phyloP scores from a whole-genome alignment of 2,797 vertebrate species.

The Kryptopterus vitreolus region DNA sequence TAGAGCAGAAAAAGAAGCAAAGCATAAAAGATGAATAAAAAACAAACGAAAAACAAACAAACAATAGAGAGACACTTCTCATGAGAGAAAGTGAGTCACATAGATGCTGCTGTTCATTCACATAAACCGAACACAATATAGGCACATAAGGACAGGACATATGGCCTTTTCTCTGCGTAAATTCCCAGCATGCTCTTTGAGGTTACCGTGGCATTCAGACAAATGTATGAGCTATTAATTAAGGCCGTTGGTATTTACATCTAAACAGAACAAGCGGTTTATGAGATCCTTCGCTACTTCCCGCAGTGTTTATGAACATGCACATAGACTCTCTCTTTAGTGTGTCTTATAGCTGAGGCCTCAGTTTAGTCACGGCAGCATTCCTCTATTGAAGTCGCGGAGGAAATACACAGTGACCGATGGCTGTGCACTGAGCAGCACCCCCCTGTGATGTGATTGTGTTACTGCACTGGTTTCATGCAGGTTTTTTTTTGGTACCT shows the following conservation, averaged over 20 bases:
- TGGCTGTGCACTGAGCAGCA: neutral
- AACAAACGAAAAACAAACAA: neutral
- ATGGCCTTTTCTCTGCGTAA: conserved; percentile 11
- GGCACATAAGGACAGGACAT: neutral
- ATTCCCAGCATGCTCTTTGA: conserved; percentile 30
- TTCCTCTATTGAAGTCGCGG: conserved; percentile 2
- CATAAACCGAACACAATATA: neutral
- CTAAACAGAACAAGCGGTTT: conserved; percentile 11
- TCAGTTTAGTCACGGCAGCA: conserved; percentile 15
- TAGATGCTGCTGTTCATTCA: neutral
- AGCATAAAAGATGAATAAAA: conserved; percentile 8
- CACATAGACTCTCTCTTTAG: neutral
- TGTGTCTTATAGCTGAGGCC: conserved; percentile 1
- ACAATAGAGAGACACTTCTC: neutral
- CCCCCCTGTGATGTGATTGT: conserved; percentile 16
- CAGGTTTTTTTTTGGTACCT: conserved; percentile 68
- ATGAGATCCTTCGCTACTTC: neutral
- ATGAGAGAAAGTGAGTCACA: neutral
- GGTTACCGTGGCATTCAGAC: conserved; percentile 49
- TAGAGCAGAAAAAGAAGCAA: conserved; percentile 38
- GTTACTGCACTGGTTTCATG: neutral
- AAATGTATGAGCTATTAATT: conserved; percentile 36
- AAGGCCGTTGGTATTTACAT: conserved; percentile 11
- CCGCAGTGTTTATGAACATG: neutral
- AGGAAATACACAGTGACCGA: neutral